phyloP scores from a whole-genome alignment of 37 sponge, comb jelly and placozoan genomes.

The Diacarnus erythraeanus region DNA sequence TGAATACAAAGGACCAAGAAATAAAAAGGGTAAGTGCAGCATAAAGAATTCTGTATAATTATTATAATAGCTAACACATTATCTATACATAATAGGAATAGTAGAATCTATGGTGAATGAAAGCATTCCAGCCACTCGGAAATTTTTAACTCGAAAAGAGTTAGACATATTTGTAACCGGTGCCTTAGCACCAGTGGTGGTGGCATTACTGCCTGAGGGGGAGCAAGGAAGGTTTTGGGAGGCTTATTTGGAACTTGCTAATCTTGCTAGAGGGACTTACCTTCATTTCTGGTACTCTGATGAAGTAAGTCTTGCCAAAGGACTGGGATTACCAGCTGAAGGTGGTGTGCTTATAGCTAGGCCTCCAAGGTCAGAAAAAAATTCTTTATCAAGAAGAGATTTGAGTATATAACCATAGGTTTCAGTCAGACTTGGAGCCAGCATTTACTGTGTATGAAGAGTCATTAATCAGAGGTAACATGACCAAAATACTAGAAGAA shows the following conservation, averaged over 20 bases:
- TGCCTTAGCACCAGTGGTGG: constrained; percentile 5
- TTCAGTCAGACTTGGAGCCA: constrained; percentile 8
- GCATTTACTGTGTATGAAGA: not conserved
- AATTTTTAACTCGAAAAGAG: constrained; percentile 12
- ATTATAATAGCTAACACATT: no score
- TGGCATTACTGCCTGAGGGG: constrained; percentile 25
- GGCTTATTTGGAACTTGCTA: constrained; percentile 18
- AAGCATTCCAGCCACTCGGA: constrained; percentile 39
- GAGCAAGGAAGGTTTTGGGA: constrained; percentile 19
- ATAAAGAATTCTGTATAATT: not conserved
- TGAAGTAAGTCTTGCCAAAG: not conserved
- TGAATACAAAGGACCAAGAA: constrained; percentile 56
- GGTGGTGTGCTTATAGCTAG: not conserved
- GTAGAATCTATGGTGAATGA: constrained; percentile 59
- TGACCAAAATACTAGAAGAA: constrained; percentile 6
- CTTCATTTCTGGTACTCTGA: constrained; percentile 34
- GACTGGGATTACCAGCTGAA: not conserved
- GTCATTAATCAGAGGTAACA: not conserved
- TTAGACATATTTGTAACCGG: constrained; percentile 7
- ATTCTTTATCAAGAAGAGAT: not conserved
- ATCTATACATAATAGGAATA: constrained; percentile 53
- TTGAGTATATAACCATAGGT: no score
- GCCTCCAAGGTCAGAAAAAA: not conserved
- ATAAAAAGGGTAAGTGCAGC: constrained; percentile 39
- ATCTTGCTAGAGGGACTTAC: constrained; percentile 6